These are phyloP conservation scores for Aphodius sticticus DNA, from an alignment of 2,888 invertebrate species.

Conservation along the genomic window DNA sequence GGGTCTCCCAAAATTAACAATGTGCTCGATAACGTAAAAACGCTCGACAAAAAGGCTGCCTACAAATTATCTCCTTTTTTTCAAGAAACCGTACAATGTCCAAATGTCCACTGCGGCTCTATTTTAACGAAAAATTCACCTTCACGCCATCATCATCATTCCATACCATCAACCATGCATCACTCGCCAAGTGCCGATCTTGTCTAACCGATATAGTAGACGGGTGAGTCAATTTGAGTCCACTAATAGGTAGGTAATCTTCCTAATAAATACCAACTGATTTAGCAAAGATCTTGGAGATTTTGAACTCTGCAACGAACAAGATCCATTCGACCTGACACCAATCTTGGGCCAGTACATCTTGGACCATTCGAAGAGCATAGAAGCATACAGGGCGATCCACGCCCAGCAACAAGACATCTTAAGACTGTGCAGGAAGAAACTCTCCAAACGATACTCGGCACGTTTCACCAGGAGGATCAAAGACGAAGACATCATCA, in stretches of 20 bases:
- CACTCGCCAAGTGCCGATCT: neutral
- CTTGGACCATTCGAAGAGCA: neutral
- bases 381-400: constrained; percentile 8
- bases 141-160: neutral
- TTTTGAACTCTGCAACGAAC: neutral
- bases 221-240: neutral
- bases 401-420: constrained; percentile 15
- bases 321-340: neutral
- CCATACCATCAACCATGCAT: neutral
- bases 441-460: neutral
- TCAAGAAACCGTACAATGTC: constrained; percentile 21
- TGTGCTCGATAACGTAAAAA: neutral
- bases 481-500: constrained; percentile 18
- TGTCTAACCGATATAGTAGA: neutral
- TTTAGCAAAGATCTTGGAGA: neutral
- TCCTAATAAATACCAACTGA: neutral
- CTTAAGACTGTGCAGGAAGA: constrained; percentile 11
- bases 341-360: constrained; percentile 6
- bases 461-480: neutral
- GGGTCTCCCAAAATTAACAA: neutral
- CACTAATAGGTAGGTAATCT: neutral
- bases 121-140: constrained; percentile 23
- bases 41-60: neutral
- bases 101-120: constrained; percentile 16
- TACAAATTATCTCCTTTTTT: constrained; percentile 14